phyloP scores from a whole-genome alignment of 2,113 vertebrate species.

The Acanthisitta chloris region DNA sequence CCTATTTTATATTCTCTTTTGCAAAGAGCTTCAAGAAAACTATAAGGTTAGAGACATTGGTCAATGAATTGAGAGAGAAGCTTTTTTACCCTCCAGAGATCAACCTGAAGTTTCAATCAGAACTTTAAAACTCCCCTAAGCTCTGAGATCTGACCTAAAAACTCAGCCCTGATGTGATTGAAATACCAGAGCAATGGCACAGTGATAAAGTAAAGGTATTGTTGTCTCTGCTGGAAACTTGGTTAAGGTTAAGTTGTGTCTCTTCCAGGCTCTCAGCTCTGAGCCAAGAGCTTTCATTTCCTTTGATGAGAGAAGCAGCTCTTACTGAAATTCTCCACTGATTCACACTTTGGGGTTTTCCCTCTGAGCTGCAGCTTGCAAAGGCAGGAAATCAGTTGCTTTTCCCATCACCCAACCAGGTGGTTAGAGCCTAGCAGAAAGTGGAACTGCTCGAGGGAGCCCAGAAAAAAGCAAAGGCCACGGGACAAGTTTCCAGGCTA shows the following conservation, averaged over 20 bases:
- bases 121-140: neutral
- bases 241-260: no score
- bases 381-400: neutral
- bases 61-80: neutral
- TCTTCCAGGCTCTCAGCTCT: neutral
- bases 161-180: neutral
- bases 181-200: neutral
- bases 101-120: neutral
- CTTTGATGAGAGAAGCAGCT: neutral
- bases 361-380: neutral
- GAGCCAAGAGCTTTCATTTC: neutral
- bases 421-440: neutral
- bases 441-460: neutral
- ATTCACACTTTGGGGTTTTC: conserved; percentile 7
- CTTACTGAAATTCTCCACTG: neutral
- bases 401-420: neutral
- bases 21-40: neutral
- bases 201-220: neutral
- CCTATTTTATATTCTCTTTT: neutral
- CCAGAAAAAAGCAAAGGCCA: neutral
- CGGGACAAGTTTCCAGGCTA: neutral
- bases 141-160: neutral
- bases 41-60: neutral
- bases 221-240: neutral
- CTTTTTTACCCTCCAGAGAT: neutral